Base-by-base conservation (phyloP, 2,888 invertebrate species). In the Unio delphinus region DNA sequence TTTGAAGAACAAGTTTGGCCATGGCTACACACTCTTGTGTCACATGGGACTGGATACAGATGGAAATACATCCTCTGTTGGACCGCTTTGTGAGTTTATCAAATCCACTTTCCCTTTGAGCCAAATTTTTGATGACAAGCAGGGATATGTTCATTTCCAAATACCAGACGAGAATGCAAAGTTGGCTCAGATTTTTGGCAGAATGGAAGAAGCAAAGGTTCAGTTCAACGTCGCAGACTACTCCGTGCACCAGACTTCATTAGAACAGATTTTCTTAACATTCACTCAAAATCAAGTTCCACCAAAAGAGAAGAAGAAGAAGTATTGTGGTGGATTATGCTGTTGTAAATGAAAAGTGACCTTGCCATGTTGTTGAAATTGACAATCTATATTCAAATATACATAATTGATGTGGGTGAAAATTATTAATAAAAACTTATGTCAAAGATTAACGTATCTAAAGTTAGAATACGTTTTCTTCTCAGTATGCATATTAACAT, bases 111-210 rank as follows among this genome's bases (percentile, higher is more conserved):
- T 94, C 81, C 89, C 92, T 3, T 87, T 88, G n/a, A 93, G 93
- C 76, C 91, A 92, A 1, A 90, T 95, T 6, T 93, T 93, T 67
- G 95, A 95, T 76, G 93, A 94, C 82, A 94, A 95, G 93, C 94
- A 90, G 83, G 90, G 89, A 73, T 78, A 80, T 65, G 73, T 86
- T 18, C 82, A 85, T 77, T 89, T 87, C 78, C 89, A 89, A 64
- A 85, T 90, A 58, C 83, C 84, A 30, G 84, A 88, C 68, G 76
- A 80, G 15, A 77, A 76, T 65, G 82, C 88, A 30, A 86, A 87
- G 20, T 78, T 90, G 70, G 86, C 89, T 3, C 80, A 85, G 67
- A 82, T 90, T 26, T 90, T 90, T 78, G 84, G 83, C 7, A 76
- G 81, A 56, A 86, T 90, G 86, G 90, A 90, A 74, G 65, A 76